Evolutionary conservation across 1,140 invertebrate species (phyloP).

Genomic region (Telenomus remus): DNA sequence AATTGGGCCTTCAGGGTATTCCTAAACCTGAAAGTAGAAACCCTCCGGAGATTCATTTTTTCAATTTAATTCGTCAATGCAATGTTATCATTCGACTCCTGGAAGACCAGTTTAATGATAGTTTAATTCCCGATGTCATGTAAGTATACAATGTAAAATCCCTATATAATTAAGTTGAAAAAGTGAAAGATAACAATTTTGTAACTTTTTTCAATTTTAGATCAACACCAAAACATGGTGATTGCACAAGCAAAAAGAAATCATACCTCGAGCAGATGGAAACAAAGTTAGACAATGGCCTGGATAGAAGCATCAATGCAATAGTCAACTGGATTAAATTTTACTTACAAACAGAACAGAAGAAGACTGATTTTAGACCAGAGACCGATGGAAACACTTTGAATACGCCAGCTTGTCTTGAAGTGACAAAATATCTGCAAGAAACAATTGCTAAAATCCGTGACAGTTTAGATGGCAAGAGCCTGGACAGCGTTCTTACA

Average conservation of each 20-base stretch:
- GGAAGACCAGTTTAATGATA: conserved; percentile 95
- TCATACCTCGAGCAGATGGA: conserved; percentile 91
- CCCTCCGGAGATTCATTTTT: conserved; percentile 93
- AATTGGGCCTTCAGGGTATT: conserved; percentile 92
- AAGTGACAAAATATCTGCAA: conserved; percentile 90
- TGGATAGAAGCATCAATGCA: conserved; percentile 91
- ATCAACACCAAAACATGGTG: conserved; percentile 90
- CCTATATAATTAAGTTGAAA: conserved; percentile 7
- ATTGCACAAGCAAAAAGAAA: conserved; percentile 92
- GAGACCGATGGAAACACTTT: conserved; percentile 90
- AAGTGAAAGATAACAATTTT: too few relatives aligned
- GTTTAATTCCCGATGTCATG: conserved; percentile 91
- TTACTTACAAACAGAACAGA: conserved; percentile 94
- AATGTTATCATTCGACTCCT: conserved; percentile 97
- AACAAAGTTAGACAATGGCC: conserved; percentile 90
- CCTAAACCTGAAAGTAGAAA: conserved; percentile 91
- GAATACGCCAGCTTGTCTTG: conserved; percentile 87
- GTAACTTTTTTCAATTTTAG: conserved; percentile 74
- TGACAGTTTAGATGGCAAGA: conserved; percentile 93
- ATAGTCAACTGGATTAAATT: conserved; percentile 94
- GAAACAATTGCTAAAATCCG: conserved; percentile 86
- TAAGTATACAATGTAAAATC: conserved; percentile 73
- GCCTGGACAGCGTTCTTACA: conserved; percentile 88
- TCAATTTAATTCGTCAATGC: conserved; percentile 94
- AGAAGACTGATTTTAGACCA: conserved; percentile 96